Evolutionary conservation across 2,888 invertebrate genomes (phyloP), one percentile per base, ranked within the genome.

Genomic region (Drosophila paramelanica): DNA sequence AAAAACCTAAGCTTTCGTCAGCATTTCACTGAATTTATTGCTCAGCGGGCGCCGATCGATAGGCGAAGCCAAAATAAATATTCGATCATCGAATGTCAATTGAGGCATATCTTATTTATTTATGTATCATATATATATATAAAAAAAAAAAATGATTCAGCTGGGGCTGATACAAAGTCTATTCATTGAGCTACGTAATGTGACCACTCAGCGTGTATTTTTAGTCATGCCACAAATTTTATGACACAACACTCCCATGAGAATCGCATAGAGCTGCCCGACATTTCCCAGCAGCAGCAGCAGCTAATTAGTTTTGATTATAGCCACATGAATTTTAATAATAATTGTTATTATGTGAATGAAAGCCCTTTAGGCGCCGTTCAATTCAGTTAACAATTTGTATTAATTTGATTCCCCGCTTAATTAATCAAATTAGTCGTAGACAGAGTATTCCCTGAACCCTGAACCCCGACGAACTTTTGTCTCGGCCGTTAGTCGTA

Each of bases 371-470:
- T 61, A 42, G 78, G 67, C 67, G 73, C 64, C 62, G 55, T 60
- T 56, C 50, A 79, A 49, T 71, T 53, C 25, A 50, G 36, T 13
- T 46, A 55, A 39, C 27, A 31, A 41, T 53, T 57, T 61, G 10
- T 61, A 52, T 72, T 66, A 20, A 51, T 49, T 47, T 49, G 39
- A 45, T 64, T 51, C 39, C 41, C 27, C 23, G 74, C 57, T 73
- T 79, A 82, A 88, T 82, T 82, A 88, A 82, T 82, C 88, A 82
- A 82, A 73, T 79, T 79, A 71, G 72, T 49, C 47, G 42, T 52
- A 47, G 60, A 55, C 45, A 53, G 50, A 55, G 31, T 39, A 62
- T 55, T 45, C 46, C 42, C 47, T 59, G 45, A 53, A 25, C 27
- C 10, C n/a, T 46, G 55, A 59, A 73, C 75, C 41, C 57, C 20